phyloP scores from a whole-genome alignment of 2,797 vertebrate species.

The Pipistrellus nathusii region DNA sequence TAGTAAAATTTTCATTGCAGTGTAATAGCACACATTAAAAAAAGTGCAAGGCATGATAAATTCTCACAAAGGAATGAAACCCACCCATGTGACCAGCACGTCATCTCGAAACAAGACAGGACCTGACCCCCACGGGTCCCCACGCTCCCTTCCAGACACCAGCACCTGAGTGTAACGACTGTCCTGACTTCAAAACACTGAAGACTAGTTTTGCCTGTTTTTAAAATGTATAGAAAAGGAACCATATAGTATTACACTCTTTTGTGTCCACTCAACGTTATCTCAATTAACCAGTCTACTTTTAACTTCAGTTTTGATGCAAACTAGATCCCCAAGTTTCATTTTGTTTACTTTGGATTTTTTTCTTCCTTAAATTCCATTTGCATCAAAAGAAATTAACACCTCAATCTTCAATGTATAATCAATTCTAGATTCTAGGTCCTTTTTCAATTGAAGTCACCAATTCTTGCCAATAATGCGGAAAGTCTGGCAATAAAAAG shows the following conservation, averaged over 20 bases:
- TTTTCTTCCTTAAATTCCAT: conserved; percentile 41
- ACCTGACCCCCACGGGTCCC: neutral
- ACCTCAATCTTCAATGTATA: neutral
- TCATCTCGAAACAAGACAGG: neutral
- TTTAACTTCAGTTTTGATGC: neutral
- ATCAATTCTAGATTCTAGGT: neutral
- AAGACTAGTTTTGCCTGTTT: neutral
- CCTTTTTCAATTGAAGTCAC: neutral
- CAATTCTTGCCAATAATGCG: neutral
- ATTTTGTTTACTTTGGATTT: conserved; percentile 9
- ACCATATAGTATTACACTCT: neutral
- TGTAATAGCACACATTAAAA: neutral
- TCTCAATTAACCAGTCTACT: neutral
- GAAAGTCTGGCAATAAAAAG: conserved; percentile 9
- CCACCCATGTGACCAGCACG: neutral
- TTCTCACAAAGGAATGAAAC: neutral
- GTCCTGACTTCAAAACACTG: neutral
- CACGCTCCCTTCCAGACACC: too few relatives aligned
- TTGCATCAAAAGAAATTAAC: conserved; percentile 27
- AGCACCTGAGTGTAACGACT: neutral
- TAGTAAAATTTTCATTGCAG: neutral
- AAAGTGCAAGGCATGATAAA: neutral
- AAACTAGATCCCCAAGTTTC: neutral
- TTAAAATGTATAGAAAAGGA: neutral
- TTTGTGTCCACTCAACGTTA: neutral